Conservation (phyloP, 2,113 vertebrate species). For the Ardeotis arabs region DNA sequence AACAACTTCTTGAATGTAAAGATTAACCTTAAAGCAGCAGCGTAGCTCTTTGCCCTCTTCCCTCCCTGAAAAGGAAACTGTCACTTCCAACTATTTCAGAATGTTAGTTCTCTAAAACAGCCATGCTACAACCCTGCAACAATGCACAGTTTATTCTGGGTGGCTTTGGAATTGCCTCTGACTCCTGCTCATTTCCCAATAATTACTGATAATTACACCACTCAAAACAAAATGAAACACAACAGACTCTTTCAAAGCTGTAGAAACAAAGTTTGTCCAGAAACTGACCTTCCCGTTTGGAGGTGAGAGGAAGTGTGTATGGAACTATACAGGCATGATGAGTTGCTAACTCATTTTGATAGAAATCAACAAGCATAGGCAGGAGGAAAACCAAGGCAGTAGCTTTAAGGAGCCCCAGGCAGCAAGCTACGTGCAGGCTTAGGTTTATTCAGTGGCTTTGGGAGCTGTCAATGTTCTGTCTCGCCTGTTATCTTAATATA, state of each 20-base stretch:
- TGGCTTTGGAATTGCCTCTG: constrained; percentile 73
- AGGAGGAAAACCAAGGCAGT: constrained; percentile 29
- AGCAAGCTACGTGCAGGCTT: constrained; percentile 13
- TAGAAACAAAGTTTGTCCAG: constrained; percentile 73
- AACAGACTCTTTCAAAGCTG: constrained; percentile 70
- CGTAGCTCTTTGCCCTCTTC: constrained; percentile 22
- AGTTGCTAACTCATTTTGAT: constrained; percentile 68
- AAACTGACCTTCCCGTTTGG: constrained; percentile 71
- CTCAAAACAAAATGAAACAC: constrained; percentile 75
- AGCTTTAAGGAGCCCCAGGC: constrained; percentile 28
- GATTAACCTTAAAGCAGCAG: constrained; percentile 20
- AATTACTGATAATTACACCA: constrained; percentile 78
- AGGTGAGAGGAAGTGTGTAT: constrained; percentile 76
- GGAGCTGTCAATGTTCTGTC: constrained; percentile 31
- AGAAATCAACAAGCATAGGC: constrained; percentile 63
- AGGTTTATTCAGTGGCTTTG: constrained; percentile 34
- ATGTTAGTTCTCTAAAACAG: constrained; percentile 66
- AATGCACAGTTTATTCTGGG: constrained; percentile 76
- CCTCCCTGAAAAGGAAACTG: constrained; percentile 60
- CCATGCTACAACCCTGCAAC: constrained; percentile 44
- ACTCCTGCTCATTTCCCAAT: constrained; percentile 78
- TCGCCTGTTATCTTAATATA: constrained; percentile 60
- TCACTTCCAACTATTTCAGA: constrained; percentile 72
- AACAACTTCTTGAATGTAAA: not conserved
- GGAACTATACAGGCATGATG: constrained; percentile 63